Conservation (phyloP, 2,888 invertebrate genomes). For the Hylaea fasciaria region DNA sequence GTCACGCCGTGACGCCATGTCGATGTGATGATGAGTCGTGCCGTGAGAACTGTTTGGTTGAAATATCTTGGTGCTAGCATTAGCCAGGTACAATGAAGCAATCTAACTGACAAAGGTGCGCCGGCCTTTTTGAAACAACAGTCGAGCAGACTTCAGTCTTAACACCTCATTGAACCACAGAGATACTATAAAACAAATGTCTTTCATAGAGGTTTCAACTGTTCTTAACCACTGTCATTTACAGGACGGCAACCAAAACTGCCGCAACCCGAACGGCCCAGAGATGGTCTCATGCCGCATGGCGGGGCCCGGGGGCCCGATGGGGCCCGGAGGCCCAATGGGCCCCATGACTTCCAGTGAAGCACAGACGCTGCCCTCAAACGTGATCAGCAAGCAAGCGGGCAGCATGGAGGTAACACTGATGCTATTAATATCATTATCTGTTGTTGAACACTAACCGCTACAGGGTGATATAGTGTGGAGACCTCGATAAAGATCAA, state of each 20-base stretch:
- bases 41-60: too few relatives aligned
- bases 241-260: constrained; percentile 75
- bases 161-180: too few relatives aligned
- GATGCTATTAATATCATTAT: constrained; percentile 21
- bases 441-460: neutral
- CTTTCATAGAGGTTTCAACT: neutral
- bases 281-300: constrained; percentile 80
- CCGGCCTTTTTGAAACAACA: too few relatives aligned
- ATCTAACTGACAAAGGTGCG: too few relatives aligned
- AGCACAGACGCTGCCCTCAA: constrained; percentile 90
- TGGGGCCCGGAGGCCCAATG: constrained; percentile 79
- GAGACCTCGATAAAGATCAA: too few relatives aligned
- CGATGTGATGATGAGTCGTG: too few relatives aligned
- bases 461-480: neutral
- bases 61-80: too few relatives aligned
- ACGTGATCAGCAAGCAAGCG: constrained; percentile 90
- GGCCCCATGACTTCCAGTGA: constrained; percentile 84
- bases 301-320: constrained; percentile 71
- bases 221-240: neutral
- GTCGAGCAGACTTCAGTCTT: too few relatives aligned
- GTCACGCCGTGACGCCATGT: too few relatives aligned
- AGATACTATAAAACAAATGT: too few relatives aligned
- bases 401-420: constrained; percentile 90
- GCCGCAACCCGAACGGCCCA: constrained; percentile 76
- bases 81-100: too few relatives aligned